Evolutionary conservation across 2,113 vertebrate genomes (phyloP), one percentile per base, ranked within the genome.

Genomic region (Notarius lentiginosus): DNA sequence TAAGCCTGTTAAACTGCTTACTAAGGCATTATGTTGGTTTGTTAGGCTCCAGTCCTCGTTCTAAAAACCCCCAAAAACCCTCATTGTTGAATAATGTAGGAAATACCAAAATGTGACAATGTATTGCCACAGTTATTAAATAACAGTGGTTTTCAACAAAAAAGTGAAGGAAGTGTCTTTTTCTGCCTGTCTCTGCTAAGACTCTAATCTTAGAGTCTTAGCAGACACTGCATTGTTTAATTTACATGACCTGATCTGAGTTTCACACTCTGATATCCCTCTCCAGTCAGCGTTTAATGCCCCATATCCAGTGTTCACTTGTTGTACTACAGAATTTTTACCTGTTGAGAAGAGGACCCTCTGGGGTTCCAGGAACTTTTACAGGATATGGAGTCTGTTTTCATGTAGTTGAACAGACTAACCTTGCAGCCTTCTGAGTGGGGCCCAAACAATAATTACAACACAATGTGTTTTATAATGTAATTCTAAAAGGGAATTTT

Each of bases 181-280:
- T 77, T 87, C 3, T 82, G 77, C 70, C 79, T 86, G 89, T 84
- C 87, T 91, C 63, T 84, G 30, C 53, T 65, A 80, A 68, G 79
- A 20, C n/a, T 73, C 83, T 82, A 66, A 73, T 68, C 61, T 27
- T 89, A n/a, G n/a, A n/a, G n/a, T n/a, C n/a, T n/a, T n/a, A n/a
- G n/a, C n/a, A n/a, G 89, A 89, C 89, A 86, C 87, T 90, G 88
- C 83, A 85, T 68, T 83, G 87, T 75, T 79, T 83, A 83, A 88
- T 92, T 92, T 92, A 90, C 86, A 72, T 88, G 90, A 41, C 58
- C 30, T 58, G 84, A 63, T 86, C 79, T 61, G 14, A 79, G 87
- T 79, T 87, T 77, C 51, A n/a, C 81, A 63, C 65, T 82, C 85
- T 92, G 91, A 90, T 90, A 90, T 91, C 90, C 92, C 89, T 90